Base-by-base conservation (phyloP, 2,113 vertebrate species). In the Ivindomyrus marchei region DNA sequence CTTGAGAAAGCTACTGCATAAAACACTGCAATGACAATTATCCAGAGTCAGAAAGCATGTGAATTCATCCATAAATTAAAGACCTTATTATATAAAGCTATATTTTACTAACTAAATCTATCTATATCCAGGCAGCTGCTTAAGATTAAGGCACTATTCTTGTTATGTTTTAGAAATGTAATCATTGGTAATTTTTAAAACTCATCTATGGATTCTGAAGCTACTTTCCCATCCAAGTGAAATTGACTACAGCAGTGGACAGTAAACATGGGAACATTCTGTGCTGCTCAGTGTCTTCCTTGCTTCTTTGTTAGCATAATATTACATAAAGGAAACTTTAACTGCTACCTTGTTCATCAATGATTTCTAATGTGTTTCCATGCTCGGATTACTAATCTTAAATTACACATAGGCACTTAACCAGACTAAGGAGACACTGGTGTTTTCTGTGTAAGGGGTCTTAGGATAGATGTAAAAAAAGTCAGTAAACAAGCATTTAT, bases 301-400 rank as follows among this genome's bases (percentile, higher is more conserved):
- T 80, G 36, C 15, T 19, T 80, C 39, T 36, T 19, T 42, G 74
- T 36, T 42, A 7, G 74, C 74, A 80, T 42, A 80, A 80, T 80
- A 80, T 80, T 80, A 80, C 74, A 80, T 80, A 80, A 36, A 80
- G 74, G 83, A 49, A 85, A 85, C 42, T n/a, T 85, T 47, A 85
- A 85, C 46, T 85, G 46, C 83, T 85, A 49, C 45, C 42, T 85
- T 85, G 21, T 85, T 85, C 83, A 85, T 85, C 46, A 49, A 49
- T 85, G 83, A 85, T 47, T 85, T 46, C 46, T 85, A 47, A 47
- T 85, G 46, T 39, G 74, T 42, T 42, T 80, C 74, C 74, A 42
- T 80, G 36, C 11, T 80, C 74, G 5, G 74, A 42, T 80, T 80
- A 80, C 74, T 80, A 42, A 39, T 80, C 74, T 80, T 80, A 39